Percentiles rank a stretch among this genome's conserved stretches.
These are phyloP conservation scores for Aspidoscelis tigris DNA, from an alignment of 2,113 vertebrate species.

Conservation along the genomic window DNA sequence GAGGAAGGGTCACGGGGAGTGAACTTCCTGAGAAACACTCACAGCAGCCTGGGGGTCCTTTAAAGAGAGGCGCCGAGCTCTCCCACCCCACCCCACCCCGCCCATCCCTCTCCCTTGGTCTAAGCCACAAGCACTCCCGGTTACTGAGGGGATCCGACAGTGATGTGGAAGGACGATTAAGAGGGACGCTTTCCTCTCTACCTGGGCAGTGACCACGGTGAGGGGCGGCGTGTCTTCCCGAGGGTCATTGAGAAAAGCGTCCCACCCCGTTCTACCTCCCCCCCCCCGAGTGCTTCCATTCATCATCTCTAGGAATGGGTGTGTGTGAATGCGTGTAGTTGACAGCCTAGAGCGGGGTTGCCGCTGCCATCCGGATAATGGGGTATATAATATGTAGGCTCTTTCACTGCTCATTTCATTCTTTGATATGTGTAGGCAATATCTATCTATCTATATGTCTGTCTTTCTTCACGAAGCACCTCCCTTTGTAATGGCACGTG, in stretches of 20 bases:
- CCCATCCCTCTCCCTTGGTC: conserved; percentile 30
- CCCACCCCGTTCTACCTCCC: background rate
- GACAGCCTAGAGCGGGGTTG: background rate
- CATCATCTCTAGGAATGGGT: background rate
- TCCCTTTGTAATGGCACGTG: background rate
- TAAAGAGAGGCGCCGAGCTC: background rate
- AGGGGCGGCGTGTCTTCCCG: background rate
- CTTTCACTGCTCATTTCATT: background rate
- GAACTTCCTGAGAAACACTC: background rate
- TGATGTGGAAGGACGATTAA: background rate
- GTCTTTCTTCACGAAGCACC: background rate
- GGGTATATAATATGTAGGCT: background rate
- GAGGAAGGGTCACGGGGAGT: background rate
- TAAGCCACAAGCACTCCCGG: conserved; percentile 10
- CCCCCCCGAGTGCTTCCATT: conserved; percentile 39
- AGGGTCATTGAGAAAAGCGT: background rate
- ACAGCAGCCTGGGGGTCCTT: background rate
- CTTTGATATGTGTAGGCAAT: background rate
- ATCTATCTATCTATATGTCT: background rate
- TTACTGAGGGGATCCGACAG: background rate
- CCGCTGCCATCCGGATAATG: background rate
- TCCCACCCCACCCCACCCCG: conserved; percentile 43
- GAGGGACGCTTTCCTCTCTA: background rate
- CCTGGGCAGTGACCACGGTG: background rate
- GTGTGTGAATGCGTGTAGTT: background rate